Evolutionary conservation across 2,113 vertebrate genomes (phyloP), one percentile per base, ranked within the genome.

Genomic region (Chaetorhynchus papuensis): DNA sequence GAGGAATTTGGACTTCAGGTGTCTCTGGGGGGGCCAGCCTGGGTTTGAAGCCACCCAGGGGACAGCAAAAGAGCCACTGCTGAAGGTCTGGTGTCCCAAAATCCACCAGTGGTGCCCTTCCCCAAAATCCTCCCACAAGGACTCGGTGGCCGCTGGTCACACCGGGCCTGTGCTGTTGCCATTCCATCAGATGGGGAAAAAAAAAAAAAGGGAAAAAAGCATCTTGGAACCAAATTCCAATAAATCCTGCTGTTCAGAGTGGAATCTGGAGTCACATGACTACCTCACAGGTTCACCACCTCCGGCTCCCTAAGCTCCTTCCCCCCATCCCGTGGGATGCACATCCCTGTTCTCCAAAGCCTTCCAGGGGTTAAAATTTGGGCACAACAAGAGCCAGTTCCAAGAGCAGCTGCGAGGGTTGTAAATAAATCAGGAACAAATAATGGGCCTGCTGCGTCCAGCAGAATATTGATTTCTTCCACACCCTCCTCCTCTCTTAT

Each of bases 261-360:
- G 37, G 66, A 63, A 75, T 89, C 56, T 53, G 37, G 66, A 63
- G 72, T 89, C 52, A 16, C 10, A 18, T 75, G 60, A 96, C 95
- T 95, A 92, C 96, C 95, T 96, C 96, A 90, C 82, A 69, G 86
- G 31, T 72, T 83, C 71, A 35, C 54, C 33, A 0, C 81, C 82
- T 53, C 0, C 1, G 14, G 78, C 89, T 95, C 80, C 8, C 1
- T 31, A 52, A 68, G 64, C 56, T 54, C 84, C 60, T n/a, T 80
- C 27, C 33, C 50, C 47, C 53, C 22, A 31, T 72, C 56, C 59
- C 0, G 0, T 7, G 54, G 31, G 26, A 44, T 49, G 59, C 54
- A 39, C 72, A 35, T 37, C 69, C 47, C 60, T 1, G 0, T 28
- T 47, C 76, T 77, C 78, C 82, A 37, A 31, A 81, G 47, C 42